Percentiles rank a stretch among this genome's conserved stretches.
These are phyloP conservation scores for Anguilla pacifica DNA, from an alignment of 2,797 vertebrate genomes.

Conservation along the genomic window DNA sequence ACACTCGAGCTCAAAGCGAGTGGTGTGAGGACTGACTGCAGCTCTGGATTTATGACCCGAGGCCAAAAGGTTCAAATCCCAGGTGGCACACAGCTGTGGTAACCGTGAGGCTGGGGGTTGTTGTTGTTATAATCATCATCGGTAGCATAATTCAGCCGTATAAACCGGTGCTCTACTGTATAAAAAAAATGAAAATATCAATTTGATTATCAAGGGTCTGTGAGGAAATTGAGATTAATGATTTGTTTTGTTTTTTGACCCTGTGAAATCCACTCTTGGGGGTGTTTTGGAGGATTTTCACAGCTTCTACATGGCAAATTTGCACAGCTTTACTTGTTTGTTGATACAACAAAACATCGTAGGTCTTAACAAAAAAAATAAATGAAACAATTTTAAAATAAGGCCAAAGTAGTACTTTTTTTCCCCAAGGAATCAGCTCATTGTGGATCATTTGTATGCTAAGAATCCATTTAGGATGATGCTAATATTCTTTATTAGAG, in stretches of 20 bases:
- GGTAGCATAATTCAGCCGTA: not conserved
- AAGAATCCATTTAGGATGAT: not conserved
- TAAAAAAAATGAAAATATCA: not conserved
- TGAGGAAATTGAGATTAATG: not conserved
- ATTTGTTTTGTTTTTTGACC: not conserved
- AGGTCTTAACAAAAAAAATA: not conserved
- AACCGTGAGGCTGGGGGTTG: not conserved
- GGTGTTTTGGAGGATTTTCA: not conserved
- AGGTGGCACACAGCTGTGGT: slow-evolving; percentile 29
- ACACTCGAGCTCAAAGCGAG: slow-evolving; percentile 6
- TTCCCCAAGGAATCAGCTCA: not conserved
- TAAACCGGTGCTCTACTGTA: not conserved
- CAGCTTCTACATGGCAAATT: not conserved
- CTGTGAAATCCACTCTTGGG: not conserved
- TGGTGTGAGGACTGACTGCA: not conserved
- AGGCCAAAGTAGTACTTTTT: not conserved
- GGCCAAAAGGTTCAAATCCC: slow-evolving; percentile 22
- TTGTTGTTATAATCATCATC: not conserved
- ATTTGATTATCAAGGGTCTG: slow-evolving; percentile 2
- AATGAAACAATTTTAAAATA: not conserved
- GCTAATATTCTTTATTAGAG: not conserved
- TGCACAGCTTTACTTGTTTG: slow-evolving; percentile 17
- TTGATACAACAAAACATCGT: not conserved
- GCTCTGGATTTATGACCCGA: slow-evolving; percentile 27
- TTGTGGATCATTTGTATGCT: not conserved